These are phyloP conservation scores for Epinephelus cyanopodus DNA, from an alignment of 2,113 vertebrate genomes.

Conservation along the genomic window DNA sequence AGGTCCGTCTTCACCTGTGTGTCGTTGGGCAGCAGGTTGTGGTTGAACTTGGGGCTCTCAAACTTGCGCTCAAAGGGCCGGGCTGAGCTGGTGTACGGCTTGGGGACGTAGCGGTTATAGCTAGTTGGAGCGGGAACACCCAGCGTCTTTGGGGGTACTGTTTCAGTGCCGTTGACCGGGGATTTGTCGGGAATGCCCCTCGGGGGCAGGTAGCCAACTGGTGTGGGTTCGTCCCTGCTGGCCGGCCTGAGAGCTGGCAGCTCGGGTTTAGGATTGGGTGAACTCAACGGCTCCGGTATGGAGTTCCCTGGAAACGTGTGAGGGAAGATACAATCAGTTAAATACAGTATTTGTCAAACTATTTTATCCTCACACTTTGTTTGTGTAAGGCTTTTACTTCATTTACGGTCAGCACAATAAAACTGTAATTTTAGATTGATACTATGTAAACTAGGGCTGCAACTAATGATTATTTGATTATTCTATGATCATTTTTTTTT, in stretches of 20 bases:
- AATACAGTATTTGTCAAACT: background rate
- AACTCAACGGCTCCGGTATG: constrained; percentile 85
- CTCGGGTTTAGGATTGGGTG: constrained; percentile 89
- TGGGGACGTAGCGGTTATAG: constrained; percentile 91
- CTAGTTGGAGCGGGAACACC: constrained; percentile 76
- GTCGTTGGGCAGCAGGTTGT: constrained; percentile 97
- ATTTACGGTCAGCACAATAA: background rate
- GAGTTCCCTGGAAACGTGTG: constrained; percentile 87
- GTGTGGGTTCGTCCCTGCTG: constrained; percentile 89
- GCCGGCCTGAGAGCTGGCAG: constrained; percentile 86
- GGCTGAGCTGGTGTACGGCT: constrained; percentile 89
- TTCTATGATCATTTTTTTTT: background rate
- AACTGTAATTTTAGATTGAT: background rate
- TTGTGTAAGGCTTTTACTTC: background rate
- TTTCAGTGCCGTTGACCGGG: constrained; percentile 87
- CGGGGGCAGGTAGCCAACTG: constrained; percentile 77
- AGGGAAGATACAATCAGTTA: background rate
- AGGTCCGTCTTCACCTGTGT: constrained; percentile 88
- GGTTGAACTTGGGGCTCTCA: constrained; percentile 98
- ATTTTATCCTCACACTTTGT: background rate
- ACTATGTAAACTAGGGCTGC: background rate
- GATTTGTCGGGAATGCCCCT: constrained; percentile 88
- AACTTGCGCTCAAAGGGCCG: constrained; percentile 97
- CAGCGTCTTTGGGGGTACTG: constrained; percentile 82
- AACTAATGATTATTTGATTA: background rate